A percentile compares a stretch with the other conserved stretches of the same genome.
These are phyloP conservation scores for Contarinia nasturtii DNA, from an alignment of 1,140 invertebrate species.

Conservation along the genomic window DNA sequence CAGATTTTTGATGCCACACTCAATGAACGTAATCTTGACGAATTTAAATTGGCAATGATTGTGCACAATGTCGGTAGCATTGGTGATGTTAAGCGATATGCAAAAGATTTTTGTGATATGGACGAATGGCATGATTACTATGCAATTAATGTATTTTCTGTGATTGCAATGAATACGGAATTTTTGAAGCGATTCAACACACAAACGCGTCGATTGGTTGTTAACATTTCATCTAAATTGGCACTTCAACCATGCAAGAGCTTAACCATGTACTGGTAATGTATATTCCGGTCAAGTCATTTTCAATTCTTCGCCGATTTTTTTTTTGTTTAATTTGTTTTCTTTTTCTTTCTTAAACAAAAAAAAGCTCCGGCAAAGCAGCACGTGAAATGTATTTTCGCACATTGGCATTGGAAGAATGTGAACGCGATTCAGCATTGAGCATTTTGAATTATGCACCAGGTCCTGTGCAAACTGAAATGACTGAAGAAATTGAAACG, in stretches of 20 bases:
- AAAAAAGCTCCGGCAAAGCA: constrained; percentile 48
- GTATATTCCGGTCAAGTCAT: too few relatives aligned
- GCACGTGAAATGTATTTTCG: constrained; percentile 84
- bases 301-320: too few relatives aligned
- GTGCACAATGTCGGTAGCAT: constrained; percentile 82
- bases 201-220: constrained; percentile 33
- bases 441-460: constrained; percentile 82
- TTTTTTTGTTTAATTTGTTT: too few relatives aligned
- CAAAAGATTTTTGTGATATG: constrained; percentile 36
- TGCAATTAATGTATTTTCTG: constrained; percentile 61
- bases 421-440: constrained; percentile 33
- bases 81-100: constrained; percentile 47
- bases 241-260: constrained; percentile 57
- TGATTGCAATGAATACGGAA: constrained; percentile 53
- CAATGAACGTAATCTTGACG: constrained; percentile 15
- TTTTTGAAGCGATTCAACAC: constrained; percentile 38
- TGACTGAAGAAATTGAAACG: constrained; percentile 49
- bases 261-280: constrained; percentile 52
- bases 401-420: constrained; percentile 42
- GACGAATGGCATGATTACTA: constrained; percentile 44
- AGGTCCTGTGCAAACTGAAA: constrained; percentile 80
- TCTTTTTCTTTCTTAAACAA: too few relatives aligned
- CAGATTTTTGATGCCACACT: constrained; percentile 26
- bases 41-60: constrained; percentile 50
- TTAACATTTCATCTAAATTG: constrained; percentile 78